phyloP scores from a whole-genome alignment of 2,113 vertebrate genomes.

The Ginglymostoma cirratum region DNA sequence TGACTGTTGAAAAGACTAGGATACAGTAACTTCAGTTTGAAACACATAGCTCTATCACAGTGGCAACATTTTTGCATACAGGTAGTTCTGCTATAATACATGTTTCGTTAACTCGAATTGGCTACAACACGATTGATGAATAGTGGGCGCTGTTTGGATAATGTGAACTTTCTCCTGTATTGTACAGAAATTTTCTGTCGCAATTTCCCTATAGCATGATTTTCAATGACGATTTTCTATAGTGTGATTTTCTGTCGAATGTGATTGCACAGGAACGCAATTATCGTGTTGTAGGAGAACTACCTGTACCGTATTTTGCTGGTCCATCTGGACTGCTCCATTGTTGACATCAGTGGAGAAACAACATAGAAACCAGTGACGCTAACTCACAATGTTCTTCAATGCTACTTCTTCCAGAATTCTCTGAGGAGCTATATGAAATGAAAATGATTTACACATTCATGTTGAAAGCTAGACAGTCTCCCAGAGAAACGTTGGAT shows the following conservation, averaged over 20 bases:
- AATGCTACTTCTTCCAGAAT: conserved; percentile 10
- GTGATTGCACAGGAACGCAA: too few relatives aligned
- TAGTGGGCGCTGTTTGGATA: too few relatives aligned
- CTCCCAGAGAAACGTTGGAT: background rate
- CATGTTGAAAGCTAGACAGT: background rate
- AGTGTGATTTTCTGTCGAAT: too few relatives aligned
- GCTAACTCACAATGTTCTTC: background rate
- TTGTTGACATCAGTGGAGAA: background rate
- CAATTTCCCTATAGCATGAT: too few relatives aligned
- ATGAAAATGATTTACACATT: background rate
- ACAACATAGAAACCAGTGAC: background rate
- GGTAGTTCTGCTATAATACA: too few relatives aligned
- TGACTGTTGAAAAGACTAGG: background rate
- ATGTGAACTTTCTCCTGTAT: too few relatives aligned
- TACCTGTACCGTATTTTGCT: background rate
- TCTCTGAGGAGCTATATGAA: background rate
- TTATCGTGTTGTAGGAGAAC: too few relatives aligned
- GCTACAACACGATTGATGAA: too few relatives aligned
- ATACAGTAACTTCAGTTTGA: background rate
- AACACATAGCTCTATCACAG: background rate
- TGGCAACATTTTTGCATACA: background rate
- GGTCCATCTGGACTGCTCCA: background rate
- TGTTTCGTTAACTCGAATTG: too few relatives aligned
- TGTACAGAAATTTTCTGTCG: too few relatives aligned
- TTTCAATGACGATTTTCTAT: too few relatives aligned